Evolutionary conservation across 2,888 invertebrate species (phyloP).

Genomic region (Prosopocoilus inquinatus): DNA sequence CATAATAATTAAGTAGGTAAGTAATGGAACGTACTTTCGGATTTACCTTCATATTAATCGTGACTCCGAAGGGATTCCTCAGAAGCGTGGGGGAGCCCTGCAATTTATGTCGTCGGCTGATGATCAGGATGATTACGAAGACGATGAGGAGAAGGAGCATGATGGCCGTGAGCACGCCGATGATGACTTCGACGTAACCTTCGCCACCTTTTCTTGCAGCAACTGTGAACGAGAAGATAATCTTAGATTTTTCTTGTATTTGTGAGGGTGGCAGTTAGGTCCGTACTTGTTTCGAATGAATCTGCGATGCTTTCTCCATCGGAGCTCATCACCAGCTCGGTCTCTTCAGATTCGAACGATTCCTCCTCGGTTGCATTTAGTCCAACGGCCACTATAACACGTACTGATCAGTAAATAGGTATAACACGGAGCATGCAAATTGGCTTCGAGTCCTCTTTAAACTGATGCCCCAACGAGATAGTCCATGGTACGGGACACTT

Average conservation of each 20-base stretch:
- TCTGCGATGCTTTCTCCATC: constrained; percentile 54
- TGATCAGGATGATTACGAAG: constrained; percentile 61
- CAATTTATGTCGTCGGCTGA: constrained; percentile 60
- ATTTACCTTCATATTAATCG: constrained; percentile 65
- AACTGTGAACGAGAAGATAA: constrained; percentile 49
- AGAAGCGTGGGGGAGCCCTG: constrained; percentile 62
- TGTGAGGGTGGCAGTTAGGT: too few relatives aligned
- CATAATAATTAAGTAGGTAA: constrained; percentile 13
- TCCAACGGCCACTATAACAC: constrained; percentile 43
- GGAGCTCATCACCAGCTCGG: constrained; percentile 55
- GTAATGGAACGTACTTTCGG: constrained; percentile 21
- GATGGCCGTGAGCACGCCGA: constrained; percentile 65
- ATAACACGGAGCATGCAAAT: constrained; percentile 21
- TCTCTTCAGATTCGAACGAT: constrained; percentile 51
- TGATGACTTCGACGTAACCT: constrained; percentile 60
- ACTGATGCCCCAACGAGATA: constrained; percentile 35
- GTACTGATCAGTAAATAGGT: constrained; percentile 29
- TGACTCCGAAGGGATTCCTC: constrained; percentile 62
- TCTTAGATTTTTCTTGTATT: not conserved
- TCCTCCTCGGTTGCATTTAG: constrained; percentile 56
- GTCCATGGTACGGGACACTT: constrained; percentile 29
- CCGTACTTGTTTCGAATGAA: constrained; percentile 58
- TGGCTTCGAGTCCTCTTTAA: constrained; percentile 27
- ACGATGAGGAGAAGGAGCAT: constrained; percentile 63
- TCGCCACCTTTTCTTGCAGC: constrained; percentile 58